phyloP scores from a whole-genome alignment of 2,797 vertebrate genomes.

The Euthynnus affinis region DNA sequence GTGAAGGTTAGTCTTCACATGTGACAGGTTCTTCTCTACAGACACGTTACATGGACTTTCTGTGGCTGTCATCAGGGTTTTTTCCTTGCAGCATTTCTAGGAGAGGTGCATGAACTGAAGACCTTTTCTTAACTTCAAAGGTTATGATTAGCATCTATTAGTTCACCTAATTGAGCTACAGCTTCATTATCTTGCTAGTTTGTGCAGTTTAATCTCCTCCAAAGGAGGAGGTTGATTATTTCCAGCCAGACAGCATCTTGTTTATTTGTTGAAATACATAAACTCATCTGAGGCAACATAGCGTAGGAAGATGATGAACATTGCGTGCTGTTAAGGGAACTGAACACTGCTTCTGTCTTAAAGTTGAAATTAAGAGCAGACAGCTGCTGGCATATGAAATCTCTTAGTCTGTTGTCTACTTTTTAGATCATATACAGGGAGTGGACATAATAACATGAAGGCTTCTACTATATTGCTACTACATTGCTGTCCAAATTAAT shows the following conservation, averaged over 20 bases:
- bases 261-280: conserved; percentile 32
- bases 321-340: conserved; percentile 29
- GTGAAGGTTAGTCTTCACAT: not conserved
- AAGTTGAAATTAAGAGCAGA: conserved; percentile 11
- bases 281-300: conserved; percentile 17
- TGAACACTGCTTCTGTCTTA: conserved; percentile 25
- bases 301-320: conserved; percentile 28
- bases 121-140: not conserved
- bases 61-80: not conserved
- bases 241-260: conserved; percentile 30
- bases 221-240: no score
- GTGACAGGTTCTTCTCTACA: not conserved
- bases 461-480: not conserved
- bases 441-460: not conserved
- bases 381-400: conserved; percentile 33
- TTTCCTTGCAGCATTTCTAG: not conserved
- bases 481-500: not conserved
- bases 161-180: not conserved
- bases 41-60: not conserved
- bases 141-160: not conserved
- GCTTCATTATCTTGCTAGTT: not conserved
- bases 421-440: conserved; percentile 7
- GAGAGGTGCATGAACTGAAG: not conserved
- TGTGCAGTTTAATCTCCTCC: not conserved
- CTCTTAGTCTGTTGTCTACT: conserved; percentile 15